A percentile compares a stretch with the other conserved stretches of the same genome.
Evolutionary conservation across 2,113 vertebrate genomes (phyloP).

Genomic region (Etia nguti): DNA sequence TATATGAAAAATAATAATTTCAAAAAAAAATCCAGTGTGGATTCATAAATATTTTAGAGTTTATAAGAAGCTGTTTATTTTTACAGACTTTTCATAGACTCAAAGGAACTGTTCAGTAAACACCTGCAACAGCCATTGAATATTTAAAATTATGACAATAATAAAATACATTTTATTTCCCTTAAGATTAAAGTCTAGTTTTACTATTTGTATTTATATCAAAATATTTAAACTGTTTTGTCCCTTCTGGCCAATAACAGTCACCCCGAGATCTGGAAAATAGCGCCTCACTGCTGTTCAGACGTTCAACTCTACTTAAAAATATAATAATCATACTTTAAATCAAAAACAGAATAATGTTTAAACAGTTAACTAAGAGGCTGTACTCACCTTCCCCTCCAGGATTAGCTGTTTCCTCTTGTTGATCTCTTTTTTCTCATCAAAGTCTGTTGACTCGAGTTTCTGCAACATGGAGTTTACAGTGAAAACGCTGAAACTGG

Average conservation of each 20-base stretch:
- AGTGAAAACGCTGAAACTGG: neutral
- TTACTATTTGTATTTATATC: neutral
- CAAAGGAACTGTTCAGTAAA: neutral
- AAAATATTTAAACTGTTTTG: accelerated
- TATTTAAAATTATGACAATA: too few relatives aligned
- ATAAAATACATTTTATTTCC: too few relatives aligned
- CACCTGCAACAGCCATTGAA: too few relatives aligned
- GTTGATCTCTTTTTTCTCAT: conserved; percentile 94
- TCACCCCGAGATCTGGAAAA: neutral
- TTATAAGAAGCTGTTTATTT: neutral
- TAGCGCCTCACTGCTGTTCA: neutral
- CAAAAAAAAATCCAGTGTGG: accelerated
- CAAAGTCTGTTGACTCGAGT: conserved; percentile 87
- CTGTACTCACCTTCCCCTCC: conserved; percentile 83
- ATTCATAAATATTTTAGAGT: neutral
- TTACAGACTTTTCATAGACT: neutral
- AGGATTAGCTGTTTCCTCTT: conserved; percentile 94
- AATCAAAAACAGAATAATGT: neutral
- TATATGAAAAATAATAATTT: neutral
- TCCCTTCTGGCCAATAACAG: too few relatives aligned
- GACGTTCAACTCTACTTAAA: neutral
- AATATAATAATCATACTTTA: accelerated
- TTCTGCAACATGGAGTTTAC: conserved; percentile 65
- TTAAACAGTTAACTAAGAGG: neutral
- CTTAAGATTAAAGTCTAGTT: neutral